A percentile compares a stretch with the other conserved stretches of the same genome.
phyloP scores from a whole-genome alignment of 2,113 vertebrate genomes.

The Ciconia stormi region DNA sequence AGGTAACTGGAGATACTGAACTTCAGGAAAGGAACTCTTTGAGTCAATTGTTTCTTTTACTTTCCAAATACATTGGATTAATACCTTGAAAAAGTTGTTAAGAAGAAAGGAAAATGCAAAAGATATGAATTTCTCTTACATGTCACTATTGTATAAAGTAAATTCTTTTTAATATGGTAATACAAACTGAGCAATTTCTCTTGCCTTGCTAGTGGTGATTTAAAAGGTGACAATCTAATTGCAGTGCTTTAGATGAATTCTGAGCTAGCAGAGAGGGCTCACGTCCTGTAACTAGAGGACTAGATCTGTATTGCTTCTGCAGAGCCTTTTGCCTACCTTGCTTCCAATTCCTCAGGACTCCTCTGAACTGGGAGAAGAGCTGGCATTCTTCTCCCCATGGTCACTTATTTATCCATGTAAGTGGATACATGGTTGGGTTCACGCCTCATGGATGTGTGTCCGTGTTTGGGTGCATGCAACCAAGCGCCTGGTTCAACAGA shows the following conservation, averaged over 20 bases:
- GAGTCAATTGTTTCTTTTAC: neutral
- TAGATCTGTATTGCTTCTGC: neutral
- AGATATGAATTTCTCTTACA: neutral
- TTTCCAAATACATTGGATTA: neutral
- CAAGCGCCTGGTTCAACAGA: neutral
- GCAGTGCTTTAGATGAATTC: neutral
- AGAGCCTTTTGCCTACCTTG: neutral
- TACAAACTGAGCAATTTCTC: neutral
- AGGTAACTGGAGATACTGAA: neutral
- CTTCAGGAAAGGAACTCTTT: neutral
- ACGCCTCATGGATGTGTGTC: neutral
- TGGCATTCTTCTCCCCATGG: neutral
- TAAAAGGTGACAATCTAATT: neutral
- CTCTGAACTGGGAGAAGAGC: neutral
- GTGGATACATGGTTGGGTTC: neutral
- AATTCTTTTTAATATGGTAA: neutral
- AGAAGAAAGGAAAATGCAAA: neutral
- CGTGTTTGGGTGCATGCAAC: neutral
- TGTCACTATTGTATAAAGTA: neutral
- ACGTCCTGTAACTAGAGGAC: neutral
- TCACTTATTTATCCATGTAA: fast-evolving
- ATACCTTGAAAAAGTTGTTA: neutral
- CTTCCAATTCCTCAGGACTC: neutral
- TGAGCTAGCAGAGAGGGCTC: neutral
- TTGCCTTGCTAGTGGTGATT: neutral